phyloP scores from a whole-genome alignment of 2,797 vertebrate genomes.

The Xenentodon cancila region DNA sequence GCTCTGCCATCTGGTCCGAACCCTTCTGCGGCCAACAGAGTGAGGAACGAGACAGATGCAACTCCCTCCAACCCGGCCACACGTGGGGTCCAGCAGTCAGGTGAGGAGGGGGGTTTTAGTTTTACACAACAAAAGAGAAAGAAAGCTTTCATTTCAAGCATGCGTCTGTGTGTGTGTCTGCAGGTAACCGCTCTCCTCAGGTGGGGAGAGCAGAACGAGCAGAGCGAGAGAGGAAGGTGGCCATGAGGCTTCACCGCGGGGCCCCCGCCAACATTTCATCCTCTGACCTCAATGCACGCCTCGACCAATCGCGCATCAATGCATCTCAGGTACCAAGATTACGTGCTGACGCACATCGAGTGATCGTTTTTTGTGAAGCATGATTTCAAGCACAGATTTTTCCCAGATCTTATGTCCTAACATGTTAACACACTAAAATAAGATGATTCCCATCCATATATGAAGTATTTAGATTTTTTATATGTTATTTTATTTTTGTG shows the following conservation, averaged over 20 bases:
- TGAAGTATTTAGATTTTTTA: too few relatives aligned
- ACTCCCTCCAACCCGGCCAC: constrained; percentile 88
- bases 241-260: constrained; percentile 95
- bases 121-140: not conserved
- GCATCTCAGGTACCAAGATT: constrained; percentile 88
- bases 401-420: too few relatives aligned
- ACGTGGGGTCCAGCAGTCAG: constrained; percentile 91
- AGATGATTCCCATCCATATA: too few relatives aligned
- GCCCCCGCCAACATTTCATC: constrained; percentile 95
- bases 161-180: not conserved
- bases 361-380: not conserved
- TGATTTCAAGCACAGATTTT: too few relatives aligned
- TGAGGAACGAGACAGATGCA: constrained; percentile 90
- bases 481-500: too few relatives aligned
- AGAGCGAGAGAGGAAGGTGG: constrained; percentile 96
- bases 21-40: constrained; percentile 88
- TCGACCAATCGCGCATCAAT: constrained; percentile 94
- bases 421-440: too few relatives aligned
- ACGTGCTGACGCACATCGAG: not conserved
- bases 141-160: not conserved
- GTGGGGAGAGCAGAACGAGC: constrained; percentile 88
- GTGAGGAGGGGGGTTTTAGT: constrained; percentile 62
- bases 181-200: constrained; percentile 94
- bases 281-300: constrained; percentile 93
- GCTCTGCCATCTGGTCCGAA: constrained; percentile 89